A percentile compares a stretch with the other conserved stretches of the same genome.
phyloP scores from a whole-genome alignment of 2,888 invertebrate species.

The Desoria tigrina region DNA sequence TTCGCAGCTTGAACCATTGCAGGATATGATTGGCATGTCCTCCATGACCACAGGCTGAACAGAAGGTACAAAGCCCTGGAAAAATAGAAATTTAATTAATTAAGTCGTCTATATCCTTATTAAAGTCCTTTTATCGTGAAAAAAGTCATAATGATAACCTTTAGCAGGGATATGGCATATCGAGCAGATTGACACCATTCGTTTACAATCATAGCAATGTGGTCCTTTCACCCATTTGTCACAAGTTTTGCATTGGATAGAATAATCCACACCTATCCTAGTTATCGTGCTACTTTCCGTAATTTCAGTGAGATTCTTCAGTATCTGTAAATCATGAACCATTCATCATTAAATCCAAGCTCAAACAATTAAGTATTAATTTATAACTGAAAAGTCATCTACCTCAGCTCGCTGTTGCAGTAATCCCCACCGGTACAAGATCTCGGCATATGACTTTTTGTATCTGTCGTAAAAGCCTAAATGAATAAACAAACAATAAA shows the following conservation, averaged over 20 bases:
- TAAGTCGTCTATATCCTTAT: not conserved
- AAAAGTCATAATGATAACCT: conserved; percentile 59
- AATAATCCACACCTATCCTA: conserved; percentile 70
- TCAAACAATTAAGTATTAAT: too few relatives aligned
- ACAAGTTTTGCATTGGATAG: conserved; percentile 72
- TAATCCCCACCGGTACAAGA: conserved; percentile 81
- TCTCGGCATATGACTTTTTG: conserved; percentile 84
- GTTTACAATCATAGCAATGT: conserved; percentile 69
- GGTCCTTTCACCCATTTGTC: conserved; percentile 65
- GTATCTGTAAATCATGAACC: too few relatives aligned
- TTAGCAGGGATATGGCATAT: conserved; percentile 83
- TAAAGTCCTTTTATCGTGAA: not conserved
- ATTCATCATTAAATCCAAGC: too few relatives aligned
- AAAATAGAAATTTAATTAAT: conserved; percentile 15
- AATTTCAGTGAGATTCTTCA: conserved; percentile 63
- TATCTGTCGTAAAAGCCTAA: conserved; percentile 74
- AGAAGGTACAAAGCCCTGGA: conserved; percentile 70
- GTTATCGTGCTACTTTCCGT: conserved; percentile 57
- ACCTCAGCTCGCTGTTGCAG: conserved; percentile 72
- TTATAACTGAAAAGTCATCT: not conserved
- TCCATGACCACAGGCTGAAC: conserved; percentile 88
- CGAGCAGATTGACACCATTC: conserved; percentile 74
- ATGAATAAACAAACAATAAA: conserved; percentile 12
- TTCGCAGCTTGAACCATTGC: conserved; percentile 77
- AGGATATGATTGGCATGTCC: conserved; percentile 84